phyloP scores from a whole-genome alignment of 2,888 invertebrate species.

The Cremastinae sp. region DNA sequence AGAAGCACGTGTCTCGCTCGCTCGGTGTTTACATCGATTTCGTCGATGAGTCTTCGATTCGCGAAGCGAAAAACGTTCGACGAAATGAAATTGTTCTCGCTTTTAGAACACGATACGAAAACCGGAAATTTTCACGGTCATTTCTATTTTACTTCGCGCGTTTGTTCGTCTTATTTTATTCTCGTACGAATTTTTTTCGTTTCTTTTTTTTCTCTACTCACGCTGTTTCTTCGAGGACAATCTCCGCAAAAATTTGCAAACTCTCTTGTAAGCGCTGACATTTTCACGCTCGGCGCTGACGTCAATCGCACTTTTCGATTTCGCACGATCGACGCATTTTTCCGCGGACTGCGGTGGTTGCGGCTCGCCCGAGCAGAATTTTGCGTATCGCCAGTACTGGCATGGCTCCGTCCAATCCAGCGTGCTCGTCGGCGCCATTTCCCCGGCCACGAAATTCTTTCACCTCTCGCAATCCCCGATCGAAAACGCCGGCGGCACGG shows the following conservation, averaged over 20 bases:
- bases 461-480: constrained; percentile 17
- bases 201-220: constrained; percentile 66
- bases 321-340: constrained; percentile 45
- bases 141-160: too few relatives aligned
- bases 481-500: constrained; percentile 28
- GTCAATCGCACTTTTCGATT: constrained; percentile 72
- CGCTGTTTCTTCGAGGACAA: constrained; percentile 73
- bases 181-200: too few relatives aligned
- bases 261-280: constrained; percentile 76
- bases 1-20: too few relatives aligned
- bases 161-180: too few relatives aligned
- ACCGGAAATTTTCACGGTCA: too few relatives aligned
- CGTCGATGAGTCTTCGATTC: too few relatives aligned
- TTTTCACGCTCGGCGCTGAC: constrained; percentile 71
- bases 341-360: constrained; percentile 22
- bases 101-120: too few relatives aligned
- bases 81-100: too few relatives aligned
- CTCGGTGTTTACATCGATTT: too few relatives aligned
- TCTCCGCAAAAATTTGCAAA: constrained; percentile 76
- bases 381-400: constrained; percentile 77
- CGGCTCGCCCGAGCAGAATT: constrained; percentile 59
- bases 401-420: constrained; percentile 77
- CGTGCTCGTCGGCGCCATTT: constrained; percentile 76
- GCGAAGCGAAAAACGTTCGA: too few relatives aligned
- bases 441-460: constrained; percentile 11